These are phyloP conservation scores for Okapia johnstoni DNA, from an alignment of 2,113 vertebrate species.

Conservation along the genomic window DNA sequence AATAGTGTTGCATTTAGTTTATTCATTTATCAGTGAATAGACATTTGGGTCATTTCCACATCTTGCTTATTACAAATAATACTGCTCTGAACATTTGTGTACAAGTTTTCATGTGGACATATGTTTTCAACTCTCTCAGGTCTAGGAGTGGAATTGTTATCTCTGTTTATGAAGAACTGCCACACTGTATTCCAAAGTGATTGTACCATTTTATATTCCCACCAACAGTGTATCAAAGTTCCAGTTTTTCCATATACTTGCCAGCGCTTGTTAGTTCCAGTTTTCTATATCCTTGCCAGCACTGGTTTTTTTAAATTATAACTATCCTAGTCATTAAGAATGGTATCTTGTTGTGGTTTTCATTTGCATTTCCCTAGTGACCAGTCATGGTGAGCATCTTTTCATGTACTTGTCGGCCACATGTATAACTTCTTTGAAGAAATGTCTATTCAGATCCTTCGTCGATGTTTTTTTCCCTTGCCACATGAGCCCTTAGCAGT, in stretches of 20 bases:
- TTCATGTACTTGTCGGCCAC: background rate
- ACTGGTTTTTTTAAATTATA: background rate
- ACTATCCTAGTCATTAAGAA: background rate
- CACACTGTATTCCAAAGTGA: background rate
- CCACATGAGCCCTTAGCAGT: background rate
- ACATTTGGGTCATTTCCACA: background rate
- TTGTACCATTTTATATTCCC: background rate
- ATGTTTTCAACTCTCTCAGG: background rate
- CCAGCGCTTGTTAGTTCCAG: background rate
- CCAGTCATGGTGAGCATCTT: background rate
- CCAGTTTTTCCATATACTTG: background rate
- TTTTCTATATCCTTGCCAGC: background rate
- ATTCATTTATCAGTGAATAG: background rate
- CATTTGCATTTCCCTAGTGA: background rate
- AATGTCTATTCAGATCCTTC: background rate
- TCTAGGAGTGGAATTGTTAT: background rate
- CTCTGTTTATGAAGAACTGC: background rate
- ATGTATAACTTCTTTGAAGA: background rate
- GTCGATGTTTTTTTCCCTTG: background rate
- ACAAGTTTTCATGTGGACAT: background rate
- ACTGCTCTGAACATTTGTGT: background rate
- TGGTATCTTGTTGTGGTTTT: background rate
- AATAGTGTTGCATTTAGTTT: background rate
- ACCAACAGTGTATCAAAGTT: background rate
- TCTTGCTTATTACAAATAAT: background rate